These are phyloP conservation scores for Urocynchramus pylzowi DNA, from an alignment of 2,113 vertebrate genomes.

Conservation along the genomic window DNA sequence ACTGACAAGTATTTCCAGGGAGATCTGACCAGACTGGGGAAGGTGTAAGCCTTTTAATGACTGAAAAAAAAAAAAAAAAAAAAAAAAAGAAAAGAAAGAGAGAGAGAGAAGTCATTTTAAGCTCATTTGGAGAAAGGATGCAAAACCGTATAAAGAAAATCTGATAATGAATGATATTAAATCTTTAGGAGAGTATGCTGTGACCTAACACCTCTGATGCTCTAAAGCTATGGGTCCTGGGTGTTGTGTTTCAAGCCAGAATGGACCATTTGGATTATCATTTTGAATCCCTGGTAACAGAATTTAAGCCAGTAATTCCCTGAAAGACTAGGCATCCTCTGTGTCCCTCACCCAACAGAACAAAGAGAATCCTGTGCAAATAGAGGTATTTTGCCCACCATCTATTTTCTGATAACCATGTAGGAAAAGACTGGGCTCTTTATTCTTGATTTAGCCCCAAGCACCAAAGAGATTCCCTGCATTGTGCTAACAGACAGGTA, in stretches of 20 bases:
- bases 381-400: background rate
- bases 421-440: background rate
- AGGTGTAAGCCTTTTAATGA: background rate
- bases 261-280: background rate
- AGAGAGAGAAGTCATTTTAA: background rate
- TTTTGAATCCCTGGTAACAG: background rate
- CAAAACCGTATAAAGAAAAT: background rate
- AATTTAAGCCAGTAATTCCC: background rate
- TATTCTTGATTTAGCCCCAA: background rate
- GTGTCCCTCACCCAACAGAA: background rate
- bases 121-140: background rate
- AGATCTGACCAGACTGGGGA: background rate
- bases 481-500: background rate
- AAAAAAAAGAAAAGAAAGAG: background rate
- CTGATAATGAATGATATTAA: background rate
- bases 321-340: background rate
- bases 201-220: background rate
- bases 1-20: background rate
- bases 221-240: background rate
- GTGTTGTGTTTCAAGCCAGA: background rate
- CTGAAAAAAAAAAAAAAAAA: background rate
- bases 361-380: background rate
- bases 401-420: accelerated
- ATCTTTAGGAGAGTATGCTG: background rate
- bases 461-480: background rate